Evolutionary conservation across 1,140 invertebrate genomes (phyloP).

Genomic region (Lepidostoma basale): DNA sequence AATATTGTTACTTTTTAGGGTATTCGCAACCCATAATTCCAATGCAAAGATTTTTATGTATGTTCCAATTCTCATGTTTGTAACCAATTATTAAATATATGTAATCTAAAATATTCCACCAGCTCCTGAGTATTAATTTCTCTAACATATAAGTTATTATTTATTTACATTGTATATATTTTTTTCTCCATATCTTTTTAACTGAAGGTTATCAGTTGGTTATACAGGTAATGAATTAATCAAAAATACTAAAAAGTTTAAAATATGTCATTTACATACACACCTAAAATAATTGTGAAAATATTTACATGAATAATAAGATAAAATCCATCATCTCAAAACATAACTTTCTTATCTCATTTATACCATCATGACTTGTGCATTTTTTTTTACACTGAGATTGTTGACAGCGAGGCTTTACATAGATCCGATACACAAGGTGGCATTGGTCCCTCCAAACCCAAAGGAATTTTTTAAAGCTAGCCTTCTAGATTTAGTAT

Average conservation of each 20-base stretch:
- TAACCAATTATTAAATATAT: slow-evolving; percentile 38
- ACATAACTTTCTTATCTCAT: no score
- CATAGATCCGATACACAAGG: slow-evolving; percentile 70
- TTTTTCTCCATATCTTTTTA: no score
- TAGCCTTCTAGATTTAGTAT: slow-evolving; percentile 62
- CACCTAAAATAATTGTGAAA: no score
- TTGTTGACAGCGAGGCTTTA: no score
- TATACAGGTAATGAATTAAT: no score
- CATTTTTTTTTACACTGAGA: no score
- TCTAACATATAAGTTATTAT: not conserved
- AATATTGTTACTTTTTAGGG: slow-evolving; percentile 29
- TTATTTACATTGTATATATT: not conserved
- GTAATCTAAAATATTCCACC: slow-evolving; percentile 36
- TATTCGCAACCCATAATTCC: slow-evolving; percentile 25
- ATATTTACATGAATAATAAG: no score
- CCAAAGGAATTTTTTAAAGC: slow-evolving; percentile 99
- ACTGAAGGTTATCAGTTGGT: no score
- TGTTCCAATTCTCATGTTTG: slow-evolving; percentile 38
- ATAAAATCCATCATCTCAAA: no score
- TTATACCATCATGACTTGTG: no score
- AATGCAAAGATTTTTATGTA: slow-evolving; percentile 34
- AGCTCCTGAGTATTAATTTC: not conserved
- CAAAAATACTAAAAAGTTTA: no score
- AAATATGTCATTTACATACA: no score
- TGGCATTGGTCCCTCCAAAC: slow-evolving; percentile 97